Evolutionary conservation across 2,113 vertebrate genomes (phyloP).

Genomic region (Tricholaema leucomelas): DNA sequence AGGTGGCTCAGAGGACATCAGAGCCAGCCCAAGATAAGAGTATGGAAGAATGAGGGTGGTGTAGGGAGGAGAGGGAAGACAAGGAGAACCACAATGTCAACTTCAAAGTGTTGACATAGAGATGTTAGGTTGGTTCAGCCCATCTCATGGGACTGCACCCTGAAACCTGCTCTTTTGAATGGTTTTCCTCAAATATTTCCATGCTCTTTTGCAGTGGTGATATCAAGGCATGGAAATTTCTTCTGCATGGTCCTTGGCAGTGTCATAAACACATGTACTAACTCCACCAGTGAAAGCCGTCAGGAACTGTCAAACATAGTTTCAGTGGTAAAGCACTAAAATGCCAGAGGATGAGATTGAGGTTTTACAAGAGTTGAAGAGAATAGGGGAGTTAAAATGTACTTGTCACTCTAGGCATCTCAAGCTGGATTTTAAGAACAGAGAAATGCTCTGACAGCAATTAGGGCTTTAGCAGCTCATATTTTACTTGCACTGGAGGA

Average conservation of each 20-base stretch:
- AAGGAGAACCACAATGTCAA: neutral
- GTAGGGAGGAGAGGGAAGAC: neutral
- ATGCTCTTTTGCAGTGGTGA: neutral
- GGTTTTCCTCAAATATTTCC: neutral
- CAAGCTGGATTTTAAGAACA: neutral
- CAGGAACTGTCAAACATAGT: neutral
- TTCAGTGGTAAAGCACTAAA: neutral
- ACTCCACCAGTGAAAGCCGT: neutral
- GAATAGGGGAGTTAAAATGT: neutral
- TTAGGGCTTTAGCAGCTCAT: neutral
- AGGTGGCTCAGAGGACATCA: neutral
- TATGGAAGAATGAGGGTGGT: accelerated
- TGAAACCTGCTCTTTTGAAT: neutral
- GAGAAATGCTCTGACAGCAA: neutral
- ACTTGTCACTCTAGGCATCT: neutral
- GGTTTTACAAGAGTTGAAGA: neutral
- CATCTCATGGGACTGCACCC: neutral
- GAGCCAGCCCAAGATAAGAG: neutral
- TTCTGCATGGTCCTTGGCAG: neutral
- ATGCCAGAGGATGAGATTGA: neutral
- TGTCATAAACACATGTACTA: neutral
- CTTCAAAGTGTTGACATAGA: neutral
- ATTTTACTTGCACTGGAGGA: neutral
- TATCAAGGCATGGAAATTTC: neutral
- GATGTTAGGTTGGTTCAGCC: neutral